Evolutionary conservation across 35 echinoderm and acorn worm genomes (phyloP).

Genomic region (Holothuria glaberrima): DNA sequence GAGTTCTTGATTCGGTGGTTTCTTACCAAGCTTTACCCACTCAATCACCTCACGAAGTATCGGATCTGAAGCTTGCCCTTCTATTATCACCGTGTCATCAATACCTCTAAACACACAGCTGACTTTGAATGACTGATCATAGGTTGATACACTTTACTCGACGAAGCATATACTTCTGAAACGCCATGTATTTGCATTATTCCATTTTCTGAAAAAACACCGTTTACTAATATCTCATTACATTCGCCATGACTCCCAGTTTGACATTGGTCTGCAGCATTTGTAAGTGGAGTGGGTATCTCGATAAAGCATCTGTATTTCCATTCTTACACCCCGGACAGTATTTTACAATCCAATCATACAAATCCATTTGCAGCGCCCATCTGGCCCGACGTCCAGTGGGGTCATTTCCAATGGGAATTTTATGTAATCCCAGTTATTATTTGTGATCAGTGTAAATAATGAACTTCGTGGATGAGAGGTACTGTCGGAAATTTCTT

Average conservation of each 20-base stretch:
- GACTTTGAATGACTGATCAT: not conserved
- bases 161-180: not conserved
- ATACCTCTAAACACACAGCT: not conserved
- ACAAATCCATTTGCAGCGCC: slow-evolving; percentile 14
- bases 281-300: not conserved
- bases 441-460: too few species aligned
- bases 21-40: not conserved
- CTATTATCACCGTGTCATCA: not conserved
- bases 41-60: too few species aligned
- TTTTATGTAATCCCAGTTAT: too few species aligned
- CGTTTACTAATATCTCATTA: not conserved
- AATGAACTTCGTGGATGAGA: slow-evolving; percentile 52
- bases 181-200: not conserved
- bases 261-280: not conserved
- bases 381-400: slow-evolving; percentile 30
- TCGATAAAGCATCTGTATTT: slow-evolving; percentile 44
- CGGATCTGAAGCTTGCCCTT: not conserved
- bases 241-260: not conserved
- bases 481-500: slow-evolving; percentile 69
- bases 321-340: too few species aligned
- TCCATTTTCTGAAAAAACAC: not conserved
- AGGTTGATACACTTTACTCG: not conserved
- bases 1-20: not conserved
- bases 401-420: too few species aligned
- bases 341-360: too few species aligned